Base-by-base conservation (phyloP, 2,113 vertebrate genomes). In the Podarcis muralis region DNA sequence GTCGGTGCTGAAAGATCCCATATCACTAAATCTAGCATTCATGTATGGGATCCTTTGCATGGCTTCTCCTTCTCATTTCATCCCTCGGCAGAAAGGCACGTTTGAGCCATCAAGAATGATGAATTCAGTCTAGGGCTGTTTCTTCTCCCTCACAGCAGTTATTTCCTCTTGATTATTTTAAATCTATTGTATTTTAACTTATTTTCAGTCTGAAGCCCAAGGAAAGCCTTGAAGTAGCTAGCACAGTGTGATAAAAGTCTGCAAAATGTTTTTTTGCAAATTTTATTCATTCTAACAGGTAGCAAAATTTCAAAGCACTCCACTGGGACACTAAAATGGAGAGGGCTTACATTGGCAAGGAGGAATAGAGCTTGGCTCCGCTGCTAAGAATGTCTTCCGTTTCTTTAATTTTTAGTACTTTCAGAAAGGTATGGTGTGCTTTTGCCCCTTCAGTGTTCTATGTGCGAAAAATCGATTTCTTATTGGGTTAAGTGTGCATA, bases 1-100 rank as follows among this genome's bases (percentile, higher is more conserved):
- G 86, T 90, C 90, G 93, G 53, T 89, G 68, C 37, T 87, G 72
- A 92, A 86, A 93, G 92, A 93, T 92, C 91, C 86, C 85, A 74
- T 53, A 3, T 3, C 89, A 6, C 0, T 80, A 92, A 90, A 75
- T 93, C 90, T 90, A 92, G 84, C 87, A 86, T 87, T 89, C 89
- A 69, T 82, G 20, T 81, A 87, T 76, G 81, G 91, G 88, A 91
- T 94, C 92, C 48, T 89, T 87, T 89, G 89, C 81, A 81, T 88
- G 85, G 87, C 75, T 72, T 91, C 53, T 32, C 91, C 87, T 57
- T 86, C 35, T 76, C 53, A 0, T 92, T 95, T 90, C 77, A 82
- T 69, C 57, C 80, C 30, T 87, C 77, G 89, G 62, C 35, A 88
- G 4, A 87, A 78, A 87, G 88, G 72, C 32, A 91, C 71, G 23